Percentiles rank a stretch among this genome's conserved stretches.
Evolutionary conservation across 2,888 invertebrate genomes (phyloP).

Genomic region (Erebia palarica): DNA sequence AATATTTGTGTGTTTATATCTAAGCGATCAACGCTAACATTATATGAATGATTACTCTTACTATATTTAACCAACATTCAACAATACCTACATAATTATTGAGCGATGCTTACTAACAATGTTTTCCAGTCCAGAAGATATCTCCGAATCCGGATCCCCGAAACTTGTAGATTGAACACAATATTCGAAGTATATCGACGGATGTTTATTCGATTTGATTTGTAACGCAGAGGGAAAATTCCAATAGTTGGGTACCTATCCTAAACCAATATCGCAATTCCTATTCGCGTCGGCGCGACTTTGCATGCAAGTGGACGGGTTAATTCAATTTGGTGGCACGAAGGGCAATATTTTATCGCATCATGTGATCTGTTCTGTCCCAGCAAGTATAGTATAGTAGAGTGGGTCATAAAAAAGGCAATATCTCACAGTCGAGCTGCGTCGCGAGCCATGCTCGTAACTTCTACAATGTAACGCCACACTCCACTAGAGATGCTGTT

Average conservation of each 20-base stretch:
- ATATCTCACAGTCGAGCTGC: conserved; percentile 81
- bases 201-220: conserved; percentile 44
- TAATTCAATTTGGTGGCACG: conserved; percentile 79
- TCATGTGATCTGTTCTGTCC: conserved; percentile 82
- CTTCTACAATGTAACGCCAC: conserved; percentile 79
- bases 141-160: conserved; percentile 15
- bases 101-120: conserved; percentile 7
- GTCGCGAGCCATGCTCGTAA: conserved; percentile 77
- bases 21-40: not conserved
- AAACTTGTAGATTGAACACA: conserved; percentile 31
- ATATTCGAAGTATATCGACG: conserved; percentile 38
- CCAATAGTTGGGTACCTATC: conserved; percentile 59
- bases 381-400: conserved; percentile 75
- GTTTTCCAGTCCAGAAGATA: conserved; percentile 12
- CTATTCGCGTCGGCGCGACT: conserved; percentile 73
- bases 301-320: conserved; percentile 82
- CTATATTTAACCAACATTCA: not conserved
- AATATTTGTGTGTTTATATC: too few species aligned
- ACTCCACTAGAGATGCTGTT: conserved; percentile 61
- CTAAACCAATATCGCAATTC: conserved; percentile 74
- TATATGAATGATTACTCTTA: not conserved
- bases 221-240: conserved; percentile 62
- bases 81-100: not conserved
- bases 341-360: conserved; percentile 81
- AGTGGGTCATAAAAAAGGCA: conserved; percentile 81